Percentiles rank a stretch among this genome's conserved stretches.
phyloP scores from a whole-genome alignment of 1,140 invertebrate species.

The Rhopalosiphum maidis region DNA sequence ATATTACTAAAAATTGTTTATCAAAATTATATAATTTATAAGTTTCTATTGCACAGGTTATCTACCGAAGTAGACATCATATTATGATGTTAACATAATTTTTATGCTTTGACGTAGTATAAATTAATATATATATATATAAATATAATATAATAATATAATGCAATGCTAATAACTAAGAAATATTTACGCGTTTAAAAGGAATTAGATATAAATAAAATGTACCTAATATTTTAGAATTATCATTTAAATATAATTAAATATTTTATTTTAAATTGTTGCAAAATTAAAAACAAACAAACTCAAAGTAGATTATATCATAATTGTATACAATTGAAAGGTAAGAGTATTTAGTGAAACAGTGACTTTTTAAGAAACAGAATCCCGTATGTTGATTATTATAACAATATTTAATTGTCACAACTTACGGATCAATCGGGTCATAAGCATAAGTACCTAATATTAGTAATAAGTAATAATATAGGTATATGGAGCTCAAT shows the following conservation, averaged over 20 bases:
- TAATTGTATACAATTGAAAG: not conserved
- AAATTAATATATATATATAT: not conserved
- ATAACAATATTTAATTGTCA: not conserved
- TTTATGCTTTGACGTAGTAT: not conserved
- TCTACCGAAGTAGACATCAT: not conserved
- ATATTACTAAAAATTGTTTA: not conserved
- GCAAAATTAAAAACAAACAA: not conserved
- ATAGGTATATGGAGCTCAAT: conserved; percentile 1
- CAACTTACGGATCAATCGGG: not conserved
- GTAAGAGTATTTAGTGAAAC: not conserved
- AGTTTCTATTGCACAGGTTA: not conserved
- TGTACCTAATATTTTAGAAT: not conserved
- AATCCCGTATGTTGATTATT: not conserved
- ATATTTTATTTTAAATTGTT: not conserved
- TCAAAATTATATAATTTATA: not conserved
- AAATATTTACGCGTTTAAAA: not conserved
- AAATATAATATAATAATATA: not conserved
- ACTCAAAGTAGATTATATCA: not conserved
- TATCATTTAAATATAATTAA: not conserved
- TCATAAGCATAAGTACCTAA: not conserved
- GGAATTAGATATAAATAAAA: not conserved
- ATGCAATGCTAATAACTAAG: not conserved
- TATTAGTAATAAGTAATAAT: not conserved
- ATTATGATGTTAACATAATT: not conserved
- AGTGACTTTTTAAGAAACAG: not conserved